A percentile compares a stretch with the other conserved stretches of the same genome.
These are phyloP conservation scores for Turritopsis rubra DNA, from an alignment of 30 jellyfish, hydroid and myxozoan species.

Conservation along the genomic window DNA sequence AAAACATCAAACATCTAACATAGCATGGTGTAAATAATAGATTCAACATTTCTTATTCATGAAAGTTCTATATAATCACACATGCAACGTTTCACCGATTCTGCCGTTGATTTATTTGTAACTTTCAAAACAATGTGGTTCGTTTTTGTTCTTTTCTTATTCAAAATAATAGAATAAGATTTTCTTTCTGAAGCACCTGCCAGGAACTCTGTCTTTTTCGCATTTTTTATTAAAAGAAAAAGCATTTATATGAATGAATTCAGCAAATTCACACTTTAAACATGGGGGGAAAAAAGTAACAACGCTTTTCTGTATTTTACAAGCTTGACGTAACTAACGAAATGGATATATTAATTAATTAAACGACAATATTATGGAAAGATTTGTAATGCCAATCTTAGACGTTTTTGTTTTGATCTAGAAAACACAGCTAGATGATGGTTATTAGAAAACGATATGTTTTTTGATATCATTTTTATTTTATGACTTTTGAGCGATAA, in stretches of 20 bases:
- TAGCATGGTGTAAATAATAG: slow-evolving; percentile 2
- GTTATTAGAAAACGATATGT: neutral
- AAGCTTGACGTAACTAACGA: neutral
- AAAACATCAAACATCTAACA: slow-evolving; percentile 2
- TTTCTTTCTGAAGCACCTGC: neutral
- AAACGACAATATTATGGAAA: neutral
- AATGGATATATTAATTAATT: neutral
- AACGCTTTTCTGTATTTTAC: neutral
- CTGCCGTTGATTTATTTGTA: neutral
- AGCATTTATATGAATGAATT: neutral
- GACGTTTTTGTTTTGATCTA: neutral
- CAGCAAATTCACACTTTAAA: neutral
- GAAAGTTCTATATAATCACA: neutral
- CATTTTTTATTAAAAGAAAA: neutral
- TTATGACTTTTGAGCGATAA: neutral
- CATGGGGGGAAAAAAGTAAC: neutral
- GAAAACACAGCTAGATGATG: neutral
- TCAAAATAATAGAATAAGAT: neutral
- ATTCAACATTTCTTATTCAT: slow-evolving; percentile 5
- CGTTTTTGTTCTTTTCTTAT: neutral
- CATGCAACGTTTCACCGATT: slow-evolving; percentile 6
- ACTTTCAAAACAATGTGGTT: neutral
- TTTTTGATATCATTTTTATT: too few species aligned
- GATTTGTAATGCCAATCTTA: neutral
- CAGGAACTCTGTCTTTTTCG: neutral